Percentiles rank a stretch among this genome's conserved stretches.
These are phyloP conservation scores for Zophobas atratus DNA, from an alignment of 1,140 invertebrate genomes.

Conservation along the genomic window DNA sequence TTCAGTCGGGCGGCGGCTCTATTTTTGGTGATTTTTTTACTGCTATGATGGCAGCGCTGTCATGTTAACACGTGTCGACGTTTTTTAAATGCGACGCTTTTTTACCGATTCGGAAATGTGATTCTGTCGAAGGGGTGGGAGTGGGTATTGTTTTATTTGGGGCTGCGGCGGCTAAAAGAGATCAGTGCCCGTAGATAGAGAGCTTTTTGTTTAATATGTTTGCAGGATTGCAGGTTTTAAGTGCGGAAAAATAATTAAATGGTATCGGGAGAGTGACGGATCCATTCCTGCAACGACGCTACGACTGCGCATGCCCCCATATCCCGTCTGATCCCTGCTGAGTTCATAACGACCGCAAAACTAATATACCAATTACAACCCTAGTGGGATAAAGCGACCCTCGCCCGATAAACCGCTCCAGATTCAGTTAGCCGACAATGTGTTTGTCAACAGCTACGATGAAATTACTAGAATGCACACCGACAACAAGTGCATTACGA, in stretches of 20 bases:
- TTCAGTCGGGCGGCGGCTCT: constrained; percentile 32
- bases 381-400: constrained; percentile 59
- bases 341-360: constrained; percentile 65
- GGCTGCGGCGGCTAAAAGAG: too few relatives aligned
- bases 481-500: neutral
- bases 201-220: too few relatives aligned
- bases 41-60: constrained; percentile 25
- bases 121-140: neutral
- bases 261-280: too few relatives aligned
- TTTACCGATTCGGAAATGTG: constrained; percentile 13
- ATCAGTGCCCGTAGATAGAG: too few relatives aligned
- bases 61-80: constrained; percentile 54
- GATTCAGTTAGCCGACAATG: constrained; percentile 54
- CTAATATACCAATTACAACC: constrained; percentile 65
- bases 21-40: constrained; percentile 34
- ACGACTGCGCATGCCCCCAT: constrained; percentile 52
- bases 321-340: constrained; percentile 53
- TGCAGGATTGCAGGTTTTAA: too few relatives aligned
- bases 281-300: constrained; percentile 28
- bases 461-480: constrained; percentile 44
- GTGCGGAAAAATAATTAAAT: too few relatives aligned
- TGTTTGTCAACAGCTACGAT: constrained; percentile 56
- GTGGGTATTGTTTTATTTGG: too few relatives aligned
- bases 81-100: neutral
- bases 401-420: constrained; percentile 50